Base-by-base conservation (phyloP, 2,888 invertebrate genomes). In the Philereme vetulata region DNA sequence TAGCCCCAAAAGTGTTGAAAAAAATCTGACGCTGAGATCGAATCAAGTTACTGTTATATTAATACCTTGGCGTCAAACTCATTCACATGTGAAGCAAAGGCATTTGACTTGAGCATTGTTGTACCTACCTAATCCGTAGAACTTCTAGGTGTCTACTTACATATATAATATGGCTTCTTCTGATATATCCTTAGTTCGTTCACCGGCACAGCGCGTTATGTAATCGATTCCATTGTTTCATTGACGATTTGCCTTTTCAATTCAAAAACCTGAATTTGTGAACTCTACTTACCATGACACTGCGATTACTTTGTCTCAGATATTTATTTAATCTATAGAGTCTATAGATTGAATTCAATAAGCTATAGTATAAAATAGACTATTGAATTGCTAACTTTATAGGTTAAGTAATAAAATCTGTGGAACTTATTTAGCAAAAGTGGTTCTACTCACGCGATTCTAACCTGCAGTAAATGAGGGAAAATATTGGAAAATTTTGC, bases 141-240 rank as follows among this genome's bases (percentile, higher is more conserved):
- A 64, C 46, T 36, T 60, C 35, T 10, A 57, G 52, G 65, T 68
- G 55, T 51, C 67, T 33, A 6, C 43, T 10, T 32, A n/a, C n/a
- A n/a, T n/a, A n/a, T 49, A 2, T 60, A 36, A 36, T 38, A 74
- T n/a, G 78, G 77, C 74, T 78, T 78, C 76, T 67, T 3, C 38
- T 38, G 56, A 62, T 53, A 43, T 60, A 51, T 57, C 64, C 67
- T 66, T 54, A 53, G 74, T 75, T 73, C 73, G 67, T 70, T 76
- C 70, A 72, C 71, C 74, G 70, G 66, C 65, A 65, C 48, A 56
- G 46, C 46, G 53, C 63, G 57, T 72, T 74, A 73, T 74, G 66
- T 72, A 71, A 72, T 72, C 62, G 57, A 70, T 52, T 53, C 63
- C 60, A 71, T 72, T 75, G 72, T 72, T 72, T 60, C 60, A 57